phyloP scores from a whole-genome alignment of 2,113 vertebrate species.

The Malaclemys terrapin region DNA sequence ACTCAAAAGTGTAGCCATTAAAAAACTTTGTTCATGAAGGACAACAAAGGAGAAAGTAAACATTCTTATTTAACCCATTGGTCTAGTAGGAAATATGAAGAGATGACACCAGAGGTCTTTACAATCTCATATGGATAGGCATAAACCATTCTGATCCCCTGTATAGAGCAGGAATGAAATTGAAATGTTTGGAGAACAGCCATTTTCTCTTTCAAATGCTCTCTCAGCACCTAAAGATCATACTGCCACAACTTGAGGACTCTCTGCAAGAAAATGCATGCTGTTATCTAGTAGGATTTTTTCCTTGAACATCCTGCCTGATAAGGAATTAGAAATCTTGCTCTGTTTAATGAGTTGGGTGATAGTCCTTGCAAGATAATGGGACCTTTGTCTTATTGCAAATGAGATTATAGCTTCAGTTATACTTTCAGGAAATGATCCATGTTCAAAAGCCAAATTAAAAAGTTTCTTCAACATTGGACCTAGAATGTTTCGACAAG shows the following conservation, averaged over 20 bases:
- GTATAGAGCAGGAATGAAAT: background rate
- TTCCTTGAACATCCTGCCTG: background rate
- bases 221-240: background rate
- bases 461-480: background rate
- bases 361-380: background rate
- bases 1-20: slow-evolving; percentile 16
- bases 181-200: slow-evolving; percentile 10
- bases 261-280: background rate
- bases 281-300: background rate
- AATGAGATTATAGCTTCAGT: slow-evolving; percentile 17
- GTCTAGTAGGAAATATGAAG: background rate
- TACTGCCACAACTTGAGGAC: background rate
- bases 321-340: slow-evolving; percentile 42
- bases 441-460: slow-evolving; percentile 26
- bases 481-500: background rate
- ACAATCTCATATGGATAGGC: background rate
- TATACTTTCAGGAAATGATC: slow-evolving; percentile 7
- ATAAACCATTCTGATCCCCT: background rate
- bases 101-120: background rate
- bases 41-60: slow-evolving; percentile 16
- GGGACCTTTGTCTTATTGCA: background rate
- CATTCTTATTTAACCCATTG: background rate
- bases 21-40: slow-evolving; percentile 36
- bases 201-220: slow-evolving; percentile 26
- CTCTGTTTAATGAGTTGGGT: slow-evolving; percentile 7